Conservation (phyloP, 2,113 vertebrate genomes). For the Pantherophis guttatus region DNA sequence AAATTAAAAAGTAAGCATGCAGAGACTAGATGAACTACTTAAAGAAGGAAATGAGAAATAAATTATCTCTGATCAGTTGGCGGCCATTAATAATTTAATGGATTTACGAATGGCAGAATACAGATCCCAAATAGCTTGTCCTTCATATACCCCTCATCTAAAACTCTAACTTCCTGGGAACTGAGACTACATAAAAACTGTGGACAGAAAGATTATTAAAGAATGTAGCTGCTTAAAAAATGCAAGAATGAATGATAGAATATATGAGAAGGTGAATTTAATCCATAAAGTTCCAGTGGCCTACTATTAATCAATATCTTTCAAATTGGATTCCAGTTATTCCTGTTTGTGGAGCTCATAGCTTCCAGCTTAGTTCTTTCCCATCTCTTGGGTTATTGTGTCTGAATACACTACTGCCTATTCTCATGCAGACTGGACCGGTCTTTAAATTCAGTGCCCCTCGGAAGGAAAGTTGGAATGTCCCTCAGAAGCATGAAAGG, state of each 20-base stretch:
- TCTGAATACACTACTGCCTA: neutral
- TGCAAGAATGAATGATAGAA: neutral
- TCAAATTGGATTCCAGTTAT: neutral
- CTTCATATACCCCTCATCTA: neutral
- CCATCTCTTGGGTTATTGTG: neutral
- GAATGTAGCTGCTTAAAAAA: neutral
- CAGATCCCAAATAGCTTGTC: neutral
- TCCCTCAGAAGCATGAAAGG: too few relatives aligned
- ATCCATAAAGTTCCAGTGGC: neutral
- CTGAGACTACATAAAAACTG: neutral
- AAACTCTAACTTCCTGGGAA: neutral
- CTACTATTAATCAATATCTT: neutral
- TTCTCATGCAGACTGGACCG: too few relatives aligned
- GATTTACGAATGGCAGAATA: neutral
- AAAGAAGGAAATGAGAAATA: neutral
- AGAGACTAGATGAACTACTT: neutral
- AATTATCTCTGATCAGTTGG: neutral
- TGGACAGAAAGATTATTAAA: neutral
- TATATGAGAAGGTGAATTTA: neutral
- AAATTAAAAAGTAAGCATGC: neutral
- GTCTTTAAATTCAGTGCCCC: neutral
- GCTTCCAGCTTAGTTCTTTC: neutral
- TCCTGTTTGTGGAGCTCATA: neutral
- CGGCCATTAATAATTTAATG: neutral
- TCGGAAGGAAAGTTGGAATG: neutral